Conservation (phyloP, 1,140 invertebrate species). For the Drosophila nigrodunni region DNA sequence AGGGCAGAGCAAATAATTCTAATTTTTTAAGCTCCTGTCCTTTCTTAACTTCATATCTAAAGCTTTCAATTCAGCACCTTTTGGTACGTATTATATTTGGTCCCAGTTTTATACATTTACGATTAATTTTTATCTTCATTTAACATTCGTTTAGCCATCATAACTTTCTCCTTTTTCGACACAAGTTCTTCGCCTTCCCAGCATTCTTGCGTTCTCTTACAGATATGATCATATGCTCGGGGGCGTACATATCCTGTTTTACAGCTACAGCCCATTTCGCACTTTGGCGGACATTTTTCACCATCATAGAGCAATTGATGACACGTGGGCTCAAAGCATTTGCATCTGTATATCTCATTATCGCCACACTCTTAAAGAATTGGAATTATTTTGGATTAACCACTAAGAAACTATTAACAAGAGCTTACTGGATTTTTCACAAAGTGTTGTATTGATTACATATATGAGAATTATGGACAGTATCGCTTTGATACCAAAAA, state of each 20-base stretch:
- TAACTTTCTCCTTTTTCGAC: constrained; percentile 7
- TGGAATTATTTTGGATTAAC: background rate
- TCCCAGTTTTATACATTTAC: no score
- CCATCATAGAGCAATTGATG: constrained; percentile 20
- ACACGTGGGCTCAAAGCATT: constrained; percentile 30
- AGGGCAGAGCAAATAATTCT: no score
- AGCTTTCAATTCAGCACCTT: no score
- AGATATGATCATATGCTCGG: background rate
- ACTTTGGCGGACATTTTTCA: constrained; percentile 4
- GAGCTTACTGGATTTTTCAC: background rate
- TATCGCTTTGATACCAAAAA: background rate
- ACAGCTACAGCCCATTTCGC: constrained; percentile 21
- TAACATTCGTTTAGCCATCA: background rate
- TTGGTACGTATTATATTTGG: no score
- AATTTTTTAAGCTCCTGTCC: no score
- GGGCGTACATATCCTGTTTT: constrained; percentile 20
- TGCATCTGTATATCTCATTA: constrained; percentile 7
- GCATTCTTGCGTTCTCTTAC: constrained; percentile 12
- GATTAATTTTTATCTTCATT: no score
- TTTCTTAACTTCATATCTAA: no score
- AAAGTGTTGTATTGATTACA: background rate
- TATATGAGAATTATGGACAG: background rate
- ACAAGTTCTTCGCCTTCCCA: background rate
- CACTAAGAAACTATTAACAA: background rate
- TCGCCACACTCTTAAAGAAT: constrained; percentile 4